Percentiles rank a stretch among this genome's conserved stretches.
These are phyloP conservation scores for Dryobates pubescens DNA, from an alignment of 2,797 vertebrate species.

Conservation along the genomic window DNA sequence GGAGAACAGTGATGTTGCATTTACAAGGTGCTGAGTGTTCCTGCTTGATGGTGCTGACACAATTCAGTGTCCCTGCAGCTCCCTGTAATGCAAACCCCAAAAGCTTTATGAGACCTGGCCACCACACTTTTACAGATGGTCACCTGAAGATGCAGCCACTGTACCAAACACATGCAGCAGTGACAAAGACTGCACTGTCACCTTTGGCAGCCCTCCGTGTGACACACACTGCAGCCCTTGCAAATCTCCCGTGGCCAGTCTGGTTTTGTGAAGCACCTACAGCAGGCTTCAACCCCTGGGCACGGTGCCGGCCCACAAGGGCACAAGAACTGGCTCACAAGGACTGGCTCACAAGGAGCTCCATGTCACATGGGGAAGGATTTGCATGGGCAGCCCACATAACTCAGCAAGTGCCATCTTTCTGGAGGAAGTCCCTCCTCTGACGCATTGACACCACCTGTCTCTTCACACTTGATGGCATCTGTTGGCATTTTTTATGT, in stretches of 20 bases:
- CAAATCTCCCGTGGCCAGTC: rapidly evolving
- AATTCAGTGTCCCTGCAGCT: background rate
- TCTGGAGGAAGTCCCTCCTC: constrained; percentile 76
- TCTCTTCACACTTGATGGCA: constrained; percentile 73
- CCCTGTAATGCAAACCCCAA: background rate
- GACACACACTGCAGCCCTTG: background rate
- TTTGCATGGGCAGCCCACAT: constrained; percentile 67
- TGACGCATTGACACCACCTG: constrained; percentile 75
- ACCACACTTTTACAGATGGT: rapidly evolving
- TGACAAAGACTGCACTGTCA: background rate
- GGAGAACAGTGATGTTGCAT: background rate
- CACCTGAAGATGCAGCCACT: background rate
- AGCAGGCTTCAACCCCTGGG: background rate
- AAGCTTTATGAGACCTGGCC: background rate
- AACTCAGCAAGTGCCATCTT: constrained; percentile 60
- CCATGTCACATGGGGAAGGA: constrained; percentile 42
- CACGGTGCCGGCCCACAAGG: constrained; percentile 24
- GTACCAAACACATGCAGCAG: background rate
- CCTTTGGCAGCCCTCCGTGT: background rate
- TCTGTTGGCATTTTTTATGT: constrained; percentile 74
- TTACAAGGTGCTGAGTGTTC: background rate
- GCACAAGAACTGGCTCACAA: constrained; percentile 35
- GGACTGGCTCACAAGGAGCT: constrained; percentile 51
- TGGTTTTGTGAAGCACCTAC: background rate
- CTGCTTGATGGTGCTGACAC: background rate